Percentiles rank a stretch among this genome's conserved stretches.
These are phyloP conservation scores for Triplophysa bombifrons DNA, from an alignment of 2,797 vertebrate species.

Conservation along the genomic window DNA sequence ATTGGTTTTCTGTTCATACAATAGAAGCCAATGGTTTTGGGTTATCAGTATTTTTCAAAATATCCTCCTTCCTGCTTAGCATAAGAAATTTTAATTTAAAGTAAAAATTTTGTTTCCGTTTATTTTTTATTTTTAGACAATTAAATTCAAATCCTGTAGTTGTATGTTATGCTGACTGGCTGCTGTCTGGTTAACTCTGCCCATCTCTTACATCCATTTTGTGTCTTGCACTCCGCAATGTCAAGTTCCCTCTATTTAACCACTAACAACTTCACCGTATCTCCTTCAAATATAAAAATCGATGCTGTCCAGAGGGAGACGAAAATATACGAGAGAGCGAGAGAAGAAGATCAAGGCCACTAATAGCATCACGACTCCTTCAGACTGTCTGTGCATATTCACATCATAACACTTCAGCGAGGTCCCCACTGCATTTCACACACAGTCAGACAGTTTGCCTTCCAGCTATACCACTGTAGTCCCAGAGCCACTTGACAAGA, in stretches of 20 bases:
- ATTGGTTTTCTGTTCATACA: too few relatives aligned
- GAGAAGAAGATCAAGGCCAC: slow-evolving; percentile 18
- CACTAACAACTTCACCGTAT: slow-evolving; percentile 7
- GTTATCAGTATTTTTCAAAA: too few relatives aligned
- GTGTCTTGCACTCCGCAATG: neutral
- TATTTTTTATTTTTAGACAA: slow-evolving; percentile 10
- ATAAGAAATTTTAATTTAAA: too few relatives aligned
- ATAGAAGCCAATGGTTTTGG: too few relatives aligned
- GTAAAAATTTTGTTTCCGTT: slow-evolving; percentile 1
- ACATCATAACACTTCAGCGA: slow-evolving; percentile 46
- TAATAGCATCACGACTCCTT: slow-evolving; percentile 21
- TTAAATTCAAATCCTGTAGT: neutral
- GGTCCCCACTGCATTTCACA: slow-evolving; percentile 30
- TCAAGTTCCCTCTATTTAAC: slow-evolving; percentile 29
- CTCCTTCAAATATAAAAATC: slow-evolving; percentile 29
- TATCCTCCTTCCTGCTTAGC: too few relatives aligned
- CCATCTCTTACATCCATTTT: neutral
- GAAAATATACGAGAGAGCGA: neutral
- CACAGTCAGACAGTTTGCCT: slow-evolving; percentile 43
- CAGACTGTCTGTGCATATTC: slow-evolving; percentile 43
- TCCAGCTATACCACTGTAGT: slow-evolving; percentile 39
- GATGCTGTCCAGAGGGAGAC: slow-evolving; percentile 15
- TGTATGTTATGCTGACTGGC: slow-evolving; percentile 16
- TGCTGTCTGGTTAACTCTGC: slow-evolving; percentile 2
- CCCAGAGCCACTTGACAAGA: slow-evolving; percentile 24